phyloP scores from a whole-genome alignment of 2,797 vertebrate species.

The Pseudomugil tenellus region DNA sequence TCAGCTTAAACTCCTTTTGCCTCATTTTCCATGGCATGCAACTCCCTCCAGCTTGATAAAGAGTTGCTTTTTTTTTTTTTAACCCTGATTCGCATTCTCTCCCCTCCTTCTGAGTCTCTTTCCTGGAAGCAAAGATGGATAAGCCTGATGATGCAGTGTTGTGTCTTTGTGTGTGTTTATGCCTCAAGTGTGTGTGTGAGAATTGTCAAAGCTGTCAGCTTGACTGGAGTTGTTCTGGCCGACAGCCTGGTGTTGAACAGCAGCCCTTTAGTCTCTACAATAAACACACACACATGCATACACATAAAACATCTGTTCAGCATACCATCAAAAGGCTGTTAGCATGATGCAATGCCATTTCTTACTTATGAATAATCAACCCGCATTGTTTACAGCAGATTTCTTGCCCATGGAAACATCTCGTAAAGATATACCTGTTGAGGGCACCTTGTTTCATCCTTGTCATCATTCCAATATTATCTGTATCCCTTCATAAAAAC shows the following conservation, averaged over 20 bases:
- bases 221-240: constrained; percentile 72
- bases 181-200: constrained; percentile 36
- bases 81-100: neutral
- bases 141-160: constrained; percentile 56
- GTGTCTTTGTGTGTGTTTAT: constrained; percentile 27
- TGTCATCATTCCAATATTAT: constrained; percentile 60
- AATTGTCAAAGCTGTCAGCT: constrained; percentile 76
- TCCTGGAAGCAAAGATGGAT: constrained; percentile 66
- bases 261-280: constrained; percentile 61
- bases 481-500: constrained; percentile 61
- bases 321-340: constrained; percentile 23
- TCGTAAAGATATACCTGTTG: constrained; percentile 47
- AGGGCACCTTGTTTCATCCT: constrained; percentile 52
- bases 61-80: constrained; percentile 61
- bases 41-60: constrained; percentile 73
- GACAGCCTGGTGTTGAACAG: constrained; percentile 70
- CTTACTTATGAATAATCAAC: constrained; percentile 40
- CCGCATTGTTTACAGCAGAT: constrained; percentile 32
- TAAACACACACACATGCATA: constrained; percentile 51
- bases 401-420: constrained; percentile 12
- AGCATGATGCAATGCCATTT: constrained; percentile 40
- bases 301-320: constrained; percentile 60
- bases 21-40: constrained; percentile 72
- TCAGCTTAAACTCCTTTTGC: constrained; percentile 83
- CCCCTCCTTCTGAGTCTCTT: constrained; percentile 47